Evolutionary conservation across 2,888 invertebrate species (phyloP).

Genomic region (Lithophane semibrunnea): DNA sequence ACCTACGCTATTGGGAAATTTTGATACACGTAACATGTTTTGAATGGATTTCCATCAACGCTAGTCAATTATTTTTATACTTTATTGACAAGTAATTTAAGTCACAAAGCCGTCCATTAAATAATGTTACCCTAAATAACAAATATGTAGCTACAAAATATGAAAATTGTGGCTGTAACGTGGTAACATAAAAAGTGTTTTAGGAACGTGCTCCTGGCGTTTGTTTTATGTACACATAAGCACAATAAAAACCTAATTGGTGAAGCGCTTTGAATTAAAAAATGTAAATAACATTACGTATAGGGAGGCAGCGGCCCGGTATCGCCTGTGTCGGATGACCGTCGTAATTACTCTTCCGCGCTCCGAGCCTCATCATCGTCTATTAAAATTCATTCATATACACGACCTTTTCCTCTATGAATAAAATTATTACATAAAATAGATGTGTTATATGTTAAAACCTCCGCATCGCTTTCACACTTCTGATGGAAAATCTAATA

Average conservation of each 20-base stretch:
- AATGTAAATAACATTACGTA: constrained; percentile 67
- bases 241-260: constrained; percentile 66
- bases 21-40: constrained; percentile 55
- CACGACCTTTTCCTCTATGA: constrained; percentile 80
- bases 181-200: constrained; percentile 58
- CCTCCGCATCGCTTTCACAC: constrained; percentile 8
- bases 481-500: neutral
- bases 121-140: constrained; percentile 22
- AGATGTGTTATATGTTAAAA: constrained; percentile 60
- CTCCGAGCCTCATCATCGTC: constrained; percentile 79
- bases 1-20: constrained; percentile 64
- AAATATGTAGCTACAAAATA: constrained; percentile 27
- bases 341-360: constrained; percentile 78
- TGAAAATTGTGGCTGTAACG: constrained; percentile 35
- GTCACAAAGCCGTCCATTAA: constrained; percentile 16
- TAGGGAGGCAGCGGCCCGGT: constrained; percentile 54
- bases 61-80: constrained; percentile 45
- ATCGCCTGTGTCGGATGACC: constrained; percentile 71
- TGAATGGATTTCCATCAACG: constrained; percentile 30
- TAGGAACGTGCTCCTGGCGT: constrained; percentile 49
- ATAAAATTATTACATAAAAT: constrained; percentile 77
- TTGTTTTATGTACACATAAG: constrained; percentile 59
- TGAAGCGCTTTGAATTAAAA: constrained; percentile 63
- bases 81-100: constrained; percentile 53
- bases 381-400: constrained; percentile 85